A percentile compares a stretch with the other conserved stretches of the same genome.
phyloP scores from a whole-genome alignment of 1,140 invertebrate species.

The Amyelois transitella region DNA sequence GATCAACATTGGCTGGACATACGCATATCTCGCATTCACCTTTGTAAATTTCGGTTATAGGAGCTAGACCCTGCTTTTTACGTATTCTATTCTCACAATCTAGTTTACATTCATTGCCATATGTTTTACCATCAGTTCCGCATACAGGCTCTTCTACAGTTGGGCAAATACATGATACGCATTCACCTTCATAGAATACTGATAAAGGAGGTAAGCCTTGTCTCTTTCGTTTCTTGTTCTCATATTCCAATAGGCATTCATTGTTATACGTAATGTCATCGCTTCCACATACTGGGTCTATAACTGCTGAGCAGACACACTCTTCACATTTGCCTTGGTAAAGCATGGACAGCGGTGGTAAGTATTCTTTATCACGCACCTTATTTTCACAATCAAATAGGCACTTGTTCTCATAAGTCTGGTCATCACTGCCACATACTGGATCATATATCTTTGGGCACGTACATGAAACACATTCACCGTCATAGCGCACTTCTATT shows the following conservation, averaged over 20 bases:
- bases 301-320: constrained; percentile 18
- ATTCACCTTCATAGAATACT: constrained; percentile 10
- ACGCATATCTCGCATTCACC: neutral
- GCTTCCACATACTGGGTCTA: constrained; percentile 41
- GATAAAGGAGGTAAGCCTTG: constrained; percentile 6
- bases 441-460: neutral
- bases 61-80: constrained; percentile 2
- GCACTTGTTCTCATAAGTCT: constrained; percentile 20
- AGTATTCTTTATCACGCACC: neutral
- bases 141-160: constrained; percentile 53
- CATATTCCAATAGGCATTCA: constrained; percentile 38
- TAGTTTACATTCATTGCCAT: constrained; percentile 8
- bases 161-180: constrained; percentile 6
- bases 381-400: constrained; percentile 11
- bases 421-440: constrained; percentile 15
- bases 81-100: constrained; percentile 10
- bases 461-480: too few species aligned
- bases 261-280: constrained; percentile 43
- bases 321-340: constrained; percentile 76
- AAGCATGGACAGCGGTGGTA: constrained; percentile 10
- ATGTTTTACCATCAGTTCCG: constrained; percentile 40
- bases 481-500: too few species aligned
- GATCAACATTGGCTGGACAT: constrained; percentile 73
- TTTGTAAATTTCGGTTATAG: neutral
- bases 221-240: constrained; percentile 11